Conservation (phyloP, 2,797 vertebrate genomes). For the Lindbergichthys nudifrons region DNA sequence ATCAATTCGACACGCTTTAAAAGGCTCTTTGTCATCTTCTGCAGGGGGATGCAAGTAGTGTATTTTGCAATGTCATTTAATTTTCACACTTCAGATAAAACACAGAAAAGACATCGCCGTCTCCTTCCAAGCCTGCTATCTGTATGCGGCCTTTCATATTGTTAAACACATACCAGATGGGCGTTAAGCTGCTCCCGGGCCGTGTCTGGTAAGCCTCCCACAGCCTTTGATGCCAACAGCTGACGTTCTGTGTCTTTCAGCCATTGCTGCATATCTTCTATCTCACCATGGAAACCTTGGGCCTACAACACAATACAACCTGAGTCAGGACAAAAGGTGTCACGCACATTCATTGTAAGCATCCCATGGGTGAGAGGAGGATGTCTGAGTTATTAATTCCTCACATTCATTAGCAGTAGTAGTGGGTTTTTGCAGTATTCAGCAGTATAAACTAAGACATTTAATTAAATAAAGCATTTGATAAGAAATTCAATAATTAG, state of each 20-base stretch:
- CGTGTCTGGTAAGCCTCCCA: conserved; percentile 99
- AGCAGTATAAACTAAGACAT: conserved; percentile 16
- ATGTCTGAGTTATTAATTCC: conserved; percentile 67
- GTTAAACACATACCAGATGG: conserved; percentile 94
- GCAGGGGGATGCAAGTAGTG: conserved; percentile 33
- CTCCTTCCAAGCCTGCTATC: conserved; percentile 78
- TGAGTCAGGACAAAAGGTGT: conserved; percentile 81
- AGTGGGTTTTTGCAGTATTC: not conserved
- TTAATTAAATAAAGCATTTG: conserved; percentile 5
- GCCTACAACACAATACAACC: conserved; percentile 90
- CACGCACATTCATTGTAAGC: conserved; percentile 70
- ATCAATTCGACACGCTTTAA: conserved; percentile 65
- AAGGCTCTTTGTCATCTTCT: conserved; percentile 47
- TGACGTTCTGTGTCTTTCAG: conserved; percentile 98
- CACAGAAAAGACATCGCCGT: conserved; percentile 70
- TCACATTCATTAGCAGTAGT: conserved; percentile 33
- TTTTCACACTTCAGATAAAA: conserved; percentile 82
- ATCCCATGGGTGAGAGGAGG: conserved; percentile 40
- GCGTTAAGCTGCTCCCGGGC: conserved; percentile 96
- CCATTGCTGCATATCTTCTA: conserved; percentile 99
- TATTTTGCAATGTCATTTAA: conserved; percentile 73
- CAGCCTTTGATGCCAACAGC: conserved; percentile 96
- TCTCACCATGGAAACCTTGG: conserved; percentile 99
- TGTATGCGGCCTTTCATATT: conserved; percentile 81
- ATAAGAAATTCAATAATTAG: not conserved